Conservation (phyloP, 2,113 vertebrate species). For the Megaceryle torquata region DNA sequence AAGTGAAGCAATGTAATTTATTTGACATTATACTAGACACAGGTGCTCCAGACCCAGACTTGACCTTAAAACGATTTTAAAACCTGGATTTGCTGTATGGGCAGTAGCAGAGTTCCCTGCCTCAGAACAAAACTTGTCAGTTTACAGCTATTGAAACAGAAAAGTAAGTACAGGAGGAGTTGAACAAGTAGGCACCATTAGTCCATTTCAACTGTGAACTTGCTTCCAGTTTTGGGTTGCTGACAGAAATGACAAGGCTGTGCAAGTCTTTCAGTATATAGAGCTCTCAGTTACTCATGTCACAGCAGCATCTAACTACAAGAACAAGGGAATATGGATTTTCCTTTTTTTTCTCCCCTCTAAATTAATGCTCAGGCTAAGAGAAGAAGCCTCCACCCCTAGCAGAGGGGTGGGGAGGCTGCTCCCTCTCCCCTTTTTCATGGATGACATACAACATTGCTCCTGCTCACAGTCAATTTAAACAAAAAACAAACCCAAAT, state of each 20-base stretch:
- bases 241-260: background rate
- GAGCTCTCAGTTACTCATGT: background rate
- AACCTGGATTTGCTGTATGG: background rate
- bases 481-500: background rate
- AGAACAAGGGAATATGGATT: background rate
- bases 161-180: background rate
- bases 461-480: background rate
- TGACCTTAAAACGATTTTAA: conserved; percentile 32
- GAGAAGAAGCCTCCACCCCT: background rate
- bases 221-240: background rate
- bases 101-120: background rate
- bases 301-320: background rate
- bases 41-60: conserved; percentile 6
- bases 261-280: background rate
- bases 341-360: background rate
- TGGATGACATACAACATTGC: background rate
- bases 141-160: background rate
- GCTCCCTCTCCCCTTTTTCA: background rate
- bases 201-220: background rate
- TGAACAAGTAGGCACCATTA: background rate
- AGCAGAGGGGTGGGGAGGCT: background rate
- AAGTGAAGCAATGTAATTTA: conserved; percentile 43
- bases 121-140: background rate
- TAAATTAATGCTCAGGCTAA: background rate
- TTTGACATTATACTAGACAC: conserved; percentile 40